Evolutionary conservation across 2,888 invertebrate genomes (phyloP).

Genomic region (Limnephilus marmoratus): DNA sequence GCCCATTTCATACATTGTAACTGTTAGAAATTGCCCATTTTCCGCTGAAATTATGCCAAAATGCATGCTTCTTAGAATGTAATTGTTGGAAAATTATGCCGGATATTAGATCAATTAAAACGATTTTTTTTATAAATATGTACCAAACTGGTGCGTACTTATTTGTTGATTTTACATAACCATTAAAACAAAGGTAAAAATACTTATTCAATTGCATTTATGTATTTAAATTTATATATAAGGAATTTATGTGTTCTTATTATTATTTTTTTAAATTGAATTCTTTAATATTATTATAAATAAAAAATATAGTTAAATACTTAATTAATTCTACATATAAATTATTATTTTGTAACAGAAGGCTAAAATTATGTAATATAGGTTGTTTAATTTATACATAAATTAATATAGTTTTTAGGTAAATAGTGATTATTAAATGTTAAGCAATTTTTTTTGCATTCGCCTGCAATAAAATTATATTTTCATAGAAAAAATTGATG

Average conservation of each 20-base stretch:
- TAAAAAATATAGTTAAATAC: background rate
- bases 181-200: background rate
- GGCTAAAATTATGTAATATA: background rate
- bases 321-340: background rate
- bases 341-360: background rate
- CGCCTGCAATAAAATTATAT: too few relatives aligned
- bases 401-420: background rate
- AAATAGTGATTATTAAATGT: background rate
- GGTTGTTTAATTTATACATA: background rate
- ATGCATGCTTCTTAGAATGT: background rate
- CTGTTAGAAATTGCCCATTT: too few relatives aligned
- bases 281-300: background rate
- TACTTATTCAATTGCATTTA: background rate
- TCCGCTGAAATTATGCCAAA: background rate
- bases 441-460: background rate
- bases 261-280: background rate
- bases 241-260: background rate
- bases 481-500: too few relatives aligned
- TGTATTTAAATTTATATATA: background rate
- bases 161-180: background rate
- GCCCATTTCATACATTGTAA: too few relatives aligned
- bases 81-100: background rate
- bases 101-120: background rate
- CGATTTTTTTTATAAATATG: background rate
- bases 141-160: background rate